phyloP scores from a whole-genome alignment of 2,888 invertebrate species.

The Gerosis bhagava region DNA sequence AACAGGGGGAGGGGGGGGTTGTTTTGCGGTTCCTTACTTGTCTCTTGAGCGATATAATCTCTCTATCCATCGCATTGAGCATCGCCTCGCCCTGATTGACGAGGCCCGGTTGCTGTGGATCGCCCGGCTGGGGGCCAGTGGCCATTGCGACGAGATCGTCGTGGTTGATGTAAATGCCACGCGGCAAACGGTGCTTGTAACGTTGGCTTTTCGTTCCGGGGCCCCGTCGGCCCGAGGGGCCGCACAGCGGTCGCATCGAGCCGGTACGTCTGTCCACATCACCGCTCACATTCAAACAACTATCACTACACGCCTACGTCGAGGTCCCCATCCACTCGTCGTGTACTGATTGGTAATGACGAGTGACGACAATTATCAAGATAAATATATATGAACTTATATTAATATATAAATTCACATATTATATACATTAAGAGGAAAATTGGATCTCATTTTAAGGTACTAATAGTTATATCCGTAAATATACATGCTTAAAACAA shows the following conservation, averaged over 20 bases:
- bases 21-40: too few relatives aligned
- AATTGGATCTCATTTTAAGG: too few relatives aligned
- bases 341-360: too few relatives aligned
- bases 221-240: constrained; percentile 84
- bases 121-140: constrained; percentile 86
- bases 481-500: too few relatives aligned
- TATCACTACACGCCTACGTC: too few relatives aligned
- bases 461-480: too few relatives aligned
- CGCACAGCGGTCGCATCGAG: constrained; percentile 90
- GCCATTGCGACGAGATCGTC: constrained; percentile 97
- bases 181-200: constrained; percentile 94
- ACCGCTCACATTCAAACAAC: constrained; percentile 66
- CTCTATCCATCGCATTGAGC: constrained; percentile 95
- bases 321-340: too few relatives aligned
- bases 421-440: too few relatives aligned
- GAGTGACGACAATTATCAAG: too few relatives aligned
- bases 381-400: too few relatives aligned
- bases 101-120: constrained; percentile 71
- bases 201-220: constrained; percentile 75
- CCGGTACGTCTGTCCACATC: constrained; percentile 89
- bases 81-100: constrained; percentile 90
- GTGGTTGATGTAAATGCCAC: constrained; percentile 98
- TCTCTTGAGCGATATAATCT: constrained; percentile 96
- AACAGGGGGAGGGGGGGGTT: too few relatives aligned
- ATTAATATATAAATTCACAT: too few relatives aligned